Conservation (phyloP, 2,113 vertebrate species). For the Myrmecobius fasciatus region DNA sequence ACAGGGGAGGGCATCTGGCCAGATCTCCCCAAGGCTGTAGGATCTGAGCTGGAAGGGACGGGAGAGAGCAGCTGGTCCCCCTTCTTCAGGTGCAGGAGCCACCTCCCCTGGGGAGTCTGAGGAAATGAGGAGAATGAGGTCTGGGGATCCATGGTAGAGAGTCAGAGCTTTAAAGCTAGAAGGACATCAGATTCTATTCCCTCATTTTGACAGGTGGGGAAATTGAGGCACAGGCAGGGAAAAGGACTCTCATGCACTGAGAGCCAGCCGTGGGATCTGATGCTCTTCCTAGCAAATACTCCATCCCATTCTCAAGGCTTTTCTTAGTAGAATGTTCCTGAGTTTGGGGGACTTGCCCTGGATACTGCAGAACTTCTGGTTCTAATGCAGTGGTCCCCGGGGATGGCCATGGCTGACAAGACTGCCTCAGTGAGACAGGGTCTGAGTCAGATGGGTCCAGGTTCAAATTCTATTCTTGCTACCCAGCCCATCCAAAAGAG, state of each 20-base stretch:
- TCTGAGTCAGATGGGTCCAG: background rate
- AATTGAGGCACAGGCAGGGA: background rate
- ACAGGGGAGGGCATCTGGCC: accelerated
- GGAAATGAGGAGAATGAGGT: background rate
- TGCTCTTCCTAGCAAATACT: background rate
- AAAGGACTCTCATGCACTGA: background rate
- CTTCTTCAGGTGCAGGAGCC: background rate
- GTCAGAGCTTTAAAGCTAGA: background rate
- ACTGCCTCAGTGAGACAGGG: background rate
- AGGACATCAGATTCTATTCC: background rate
- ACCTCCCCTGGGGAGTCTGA: background rate
- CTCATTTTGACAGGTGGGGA: background rate
- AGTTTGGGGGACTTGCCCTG: background rate
- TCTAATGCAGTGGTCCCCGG: background rate
- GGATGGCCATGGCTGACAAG: background rate
- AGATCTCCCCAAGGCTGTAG: background rate
- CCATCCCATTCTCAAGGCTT: background rate
- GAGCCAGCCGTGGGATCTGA: background rate
- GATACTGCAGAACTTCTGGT: background rate
- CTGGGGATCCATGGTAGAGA: background rate
- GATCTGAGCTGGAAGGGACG: background rate
- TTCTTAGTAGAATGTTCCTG: background rate
- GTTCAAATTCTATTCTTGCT: background rate
- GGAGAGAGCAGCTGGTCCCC: background rate
- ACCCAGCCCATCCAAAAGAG: background rate